Base-by-base conservation (phyloP, 2,113 vertebrate genomes). In the Zapus hudsonius region DNA sequence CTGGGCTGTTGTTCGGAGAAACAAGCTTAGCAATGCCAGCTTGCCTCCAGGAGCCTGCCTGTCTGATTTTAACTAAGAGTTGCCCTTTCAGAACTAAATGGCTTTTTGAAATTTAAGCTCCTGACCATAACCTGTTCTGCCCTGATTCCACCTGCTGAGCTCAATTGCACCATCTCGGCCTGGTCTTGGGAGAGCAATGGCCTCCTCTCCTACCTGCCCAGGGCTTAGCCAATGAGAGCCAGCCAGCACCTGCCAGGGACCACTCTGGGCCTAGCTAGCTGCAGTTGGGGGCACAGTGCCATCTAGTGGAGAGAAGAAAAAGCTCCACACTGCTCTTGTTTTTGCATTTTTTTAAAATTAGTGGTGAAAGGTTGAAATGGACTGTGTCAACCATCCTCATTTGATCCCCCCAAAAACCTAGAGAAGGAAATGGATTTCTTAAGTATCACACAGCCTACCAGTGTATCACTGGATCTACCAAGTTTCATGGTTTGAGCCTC, bases 161-260 rank as follows among this genome's bases (percentile, higher is more conserved):
- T 96, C 98, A 95, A 98, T 98, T 11, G 99, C 98, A 23, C 99
- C 99, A 7, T 69, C 57, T 73, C 31, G 33, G 47, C 70, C 29
- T 7, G 63, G 91, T 57, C 70, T 52, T 2, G 98, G 98, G 33
- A 99, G 99, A 97, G 99, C 44, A 16, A 66, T 98, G 0, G 98
- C 98, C 17, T 98, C 98, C 87, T 98, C 81, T 52, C 98, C 13
- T 16, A 98, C 98, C 76, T 92, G 98, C 93, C 97, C 98, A 52
- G 98, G 98, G 98, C 98, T 99, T 33, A 98, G 98, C 95, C 98
- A 97, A 2, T 98, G 98, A 5, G 97, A 99, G 93, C 97, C 98
- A 0, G 96, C 66, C 29, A 66, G 40, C 73, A 98, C 96, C 79
- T 98, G 98, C 92, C 98, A 98, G 19, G 98, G 98, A 98, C 83